Conservation (phyloP, 2,113 vertebrate genomes). For the Chloropsis hardwickii region DNA sequence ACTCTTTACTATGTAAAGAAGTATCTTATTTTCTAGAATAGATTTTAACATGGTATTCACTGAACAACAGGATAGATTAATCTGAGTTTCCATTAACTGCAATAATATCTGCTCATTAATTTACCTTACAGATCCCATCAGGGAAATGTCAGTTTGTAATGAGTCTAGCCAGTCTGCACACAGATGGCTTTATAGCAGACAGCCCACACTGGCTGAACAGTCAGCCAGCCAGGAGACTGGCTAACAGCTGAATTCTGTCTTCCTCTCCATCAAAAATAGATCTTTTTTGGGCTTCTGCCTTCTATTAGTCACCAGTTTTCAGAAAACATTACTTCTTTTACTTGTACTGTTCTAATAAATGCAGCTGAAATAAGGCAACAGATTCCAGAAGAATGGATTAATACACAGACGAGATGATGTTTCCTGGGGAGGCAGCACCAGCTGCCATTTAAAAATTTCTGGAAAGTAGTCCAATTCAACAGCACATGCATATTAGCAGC, state of each 20-base stretch:
- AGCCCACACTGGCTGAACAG: background rate
- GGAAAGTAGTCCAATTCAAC: background rate
- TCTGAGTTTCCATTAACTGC: background rate
- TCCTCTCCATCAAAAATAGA: constrained; percentile 19
- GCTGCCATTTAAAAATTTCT: background rate
- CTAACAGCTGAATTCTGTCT: constrained; percentile 28
- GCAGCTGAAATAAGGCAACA: background rate
- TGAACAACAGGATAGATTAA: background rate
- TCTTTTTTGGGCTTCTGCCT: constrained; percentile 26
- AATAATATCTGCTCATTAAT: background rate
- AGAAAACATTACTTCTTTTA: constrained; percentile 17
- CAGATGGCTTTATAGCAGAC: background rate
- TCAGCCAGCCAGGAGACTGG: background rate
- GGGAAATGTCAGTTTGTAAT: background rate
- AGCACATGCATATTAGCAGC: background rate
- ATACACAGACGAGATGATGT: background rate
- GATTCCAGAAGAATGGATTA: background rate
- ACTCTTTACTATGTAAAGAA: background rate
- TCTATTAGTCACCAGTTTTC: constrained; percentile 26
- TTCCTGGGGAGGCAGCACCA: background rate
- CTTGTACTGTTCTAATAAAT: background rate
- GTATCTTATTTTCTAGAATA: background rate
- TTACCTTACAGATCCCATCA: background rate
- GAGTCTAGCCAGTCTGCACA: background rate
- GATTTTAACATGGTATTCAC: background rate